A percentile compares a stretch with the other conserved stretches of the same genome.
These are phyloP conservation scores for Dryoscopus gambensis DNA, from an alignment of 2,113 vertebrate genomes.

Conservation along the genomic window DNA sequence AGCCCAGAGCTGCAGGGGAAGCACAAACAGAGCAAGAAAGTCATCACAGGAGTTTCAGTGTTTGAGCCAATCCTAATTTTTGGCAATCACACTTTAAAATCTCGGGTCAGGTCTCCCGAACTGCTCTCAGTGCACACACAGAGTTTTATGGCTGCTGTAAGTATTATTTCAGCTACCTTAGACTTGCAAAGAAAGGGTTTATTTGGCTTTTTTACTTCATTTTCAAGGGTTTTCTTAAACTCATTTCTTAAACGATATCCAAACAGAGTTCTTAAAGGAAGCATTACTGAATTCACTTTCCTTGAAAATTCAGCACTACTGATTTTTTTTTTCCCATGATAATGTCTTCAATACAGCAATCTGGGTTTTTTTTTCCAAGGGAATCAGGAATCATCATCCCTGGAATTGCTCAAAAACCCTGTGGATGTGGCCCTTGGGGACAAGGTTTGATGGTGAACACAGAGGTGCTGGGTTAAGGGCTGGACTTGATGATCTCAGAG, in stretches of 20 bases:
- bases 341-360: not conserved
- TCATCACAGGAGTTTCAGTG: not conserved
- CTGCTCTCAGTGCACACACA: not conserved
- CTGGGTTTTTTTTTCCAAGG: rapidly evolving
- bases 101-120: rapidly evolving
- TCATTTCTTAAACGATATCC: not conserved
- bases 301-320: not conserved
- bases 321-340: not conserved
- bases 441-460: not conserved
- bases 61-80: not conserved
- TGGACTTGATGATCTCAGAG: not conserved
- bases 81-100: not conserved
- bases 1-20: not conserved
- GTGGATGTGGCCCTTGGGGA: not conserved
- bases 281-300: not conserved
- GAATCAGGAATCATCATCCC: not conserved
- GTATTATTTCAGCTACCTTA: not conserved
- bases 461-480: not conserved
- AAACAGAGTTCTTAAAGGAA: not conserved
- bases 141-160: not conserved
- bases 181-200: not conserved
- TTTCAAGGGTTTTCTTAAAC: not conserved
- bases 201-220: not conserved
- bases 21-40: not conserved
- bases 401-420: not conserved